A percentile compares a stretch with the other conserved stretches of the same genome.
phyloP scores from a whole-genome alignment of 2,113 vertebrate genomes.

The Caranx ignobilis region DNA sequence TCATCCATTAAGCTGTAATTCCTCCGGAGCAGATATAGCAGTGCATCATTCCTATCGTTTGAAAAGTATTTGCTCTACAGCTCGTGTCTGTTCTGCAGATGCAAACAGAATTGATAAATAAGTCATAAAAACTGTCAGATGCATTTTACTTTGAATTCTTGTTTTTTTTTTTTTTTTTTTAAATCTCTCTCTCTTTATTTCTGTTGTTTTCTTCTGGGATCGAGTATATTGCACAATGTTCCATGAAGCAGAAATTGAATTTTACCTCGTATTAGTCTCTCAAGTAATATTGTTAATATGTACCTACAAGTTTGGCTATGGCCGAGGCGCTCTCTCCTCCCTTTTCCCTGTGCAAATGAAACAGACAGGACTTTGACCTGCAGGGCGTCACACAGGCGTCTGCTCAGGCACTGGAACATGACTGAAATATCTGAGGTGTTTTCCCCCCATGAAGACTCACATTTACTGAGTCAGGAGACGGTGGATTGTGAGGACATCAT shows the following conservation, averaged over 20 bases:
- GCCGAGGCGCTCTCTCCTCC: neutral
- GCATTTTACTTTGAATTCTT: neutral
- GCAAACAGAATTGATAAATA: neutral
- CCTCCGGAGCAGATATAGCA: neutral
- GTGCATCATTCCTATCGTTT: neutral
- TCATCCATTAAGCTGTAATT: slow-evolving; percentile 3
- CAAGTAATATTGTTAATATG: neutral
- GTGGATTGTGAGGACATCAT: neutral
- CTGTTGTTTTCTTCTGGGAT: too few relatives aligned
- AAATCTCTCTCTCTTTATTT: neutral
- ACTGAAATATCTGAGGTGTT: neutral
- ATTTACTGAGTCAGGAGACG: neutral
- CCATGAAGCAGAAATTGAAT: neutral
- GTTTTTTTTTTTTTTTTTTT: neutral
- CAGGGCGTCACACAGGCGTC: neutral
- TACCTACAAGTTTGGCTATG: neutral
- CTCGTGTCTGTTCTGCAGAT: neutral
- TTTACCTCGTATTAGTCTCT: neutral
- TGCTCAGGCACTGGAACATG: neutral
- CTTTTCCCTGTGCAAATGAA: too few relatives aligned
- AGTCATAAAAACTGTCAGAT: neutral
- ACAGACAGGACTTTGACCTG: neutral
- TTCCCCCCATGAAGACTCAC: neutral
- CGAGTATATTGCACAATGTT: neutral
- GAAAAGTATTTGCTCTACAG: neutral